These are phyloP conservation scores for Drosophila subsilvestris DNA, from an alignment of 2,888 invertebrate species.

Conservation along the genomic window DNA sequence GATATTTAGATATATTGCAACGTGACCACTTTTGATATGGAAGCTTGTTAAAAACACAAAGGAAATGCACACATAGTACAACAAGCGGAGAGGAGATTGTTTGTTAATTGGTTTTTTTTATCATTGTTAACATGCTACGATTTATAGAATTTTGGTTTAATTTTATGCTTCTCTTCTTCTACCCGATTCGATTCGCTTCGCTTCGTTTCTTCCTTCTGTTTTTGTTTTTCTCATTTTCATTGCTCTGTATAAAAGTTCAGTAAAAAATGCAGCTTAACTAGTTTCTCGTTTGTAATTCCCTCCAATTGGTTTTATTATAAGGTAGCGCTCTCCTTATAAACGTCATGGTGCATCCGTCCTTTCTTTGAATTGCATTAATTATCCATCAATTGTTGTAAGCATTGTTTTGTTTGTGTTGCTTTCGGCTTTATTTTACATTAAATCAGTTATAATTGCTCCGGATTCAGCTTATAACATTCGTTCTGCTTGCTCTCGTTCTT, in stretches of 20 bases:
- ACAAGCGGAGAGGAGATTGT: constrained; percentile 51
- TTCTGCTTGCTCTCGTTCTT: constrained; percentile 10
- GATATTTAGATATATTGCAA: constrained; percentile 61
- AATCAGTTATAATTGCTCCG: constrained; percentile 26
- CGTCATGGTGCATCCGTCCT: constrained; percentile 43
- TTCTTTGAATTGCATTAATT: constrained; percentile 34
- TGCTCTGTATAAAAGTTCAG: constrained; percentile 81
- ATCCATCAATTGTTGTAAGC: constrained; percentile 43
- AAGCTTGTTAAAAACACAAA: constrained; percentile 50
- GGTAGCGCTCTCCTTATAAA: constrained; percentile 48
- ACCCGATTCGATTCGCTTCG: background rate
- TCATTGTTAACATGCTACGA: constrained; percentile 61
- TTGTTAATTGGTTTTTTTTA: constrained; percentile 42
- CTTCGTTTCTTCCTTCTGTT: constrained; percentile 26
- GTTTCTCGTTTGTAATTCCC: constrained; percentile 58
- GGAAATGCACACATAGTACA: constrained; percentile 62
- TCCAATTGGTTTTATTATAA: constrained; percentile 54
- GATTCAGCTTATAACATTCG: constrained; percentile 31
- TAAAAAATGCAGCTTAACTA: constrained; percentile 82
- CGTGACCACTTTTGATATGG: constrained; percentile 60
- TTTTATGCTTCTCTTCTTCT: constrained; percentile 4
- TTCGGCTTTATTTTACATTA: constrained; percentile 45
- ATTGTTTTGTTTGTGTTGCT: constrained; percentile 39
- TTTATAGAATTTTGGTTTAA: constrained; percentile 44
- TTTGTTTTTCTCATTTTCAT: constrained; percentile 38